A percentile compares a stretch with the other conserved stretches of the same genome.
Evolutionary conservation across 2,113 vertebrate species (phyloP).

Genomic region (Mustelus asterias): DNA sequence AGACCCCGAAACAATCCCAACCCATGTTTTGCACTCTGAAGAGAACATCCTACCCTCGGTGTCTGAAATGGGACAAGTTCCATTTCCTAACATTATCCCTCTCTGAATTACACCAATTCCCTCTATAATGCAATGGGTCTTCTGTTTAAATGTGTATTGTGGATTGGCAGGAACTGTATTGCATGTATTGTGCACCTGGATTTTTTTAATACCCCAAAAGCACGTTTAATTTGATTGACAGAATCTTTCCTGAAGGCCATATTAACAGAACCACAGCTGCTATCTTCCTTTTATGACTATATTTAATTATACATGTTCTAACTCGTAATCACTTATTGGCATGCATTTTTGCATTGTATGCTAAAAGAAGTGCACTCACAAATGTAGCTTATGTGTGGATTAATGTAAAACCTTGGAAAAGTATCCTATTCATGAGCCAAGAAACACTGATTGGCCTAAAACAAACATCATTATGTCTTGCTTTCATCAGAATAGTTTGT

Average conservation of each 20-base stretch:
- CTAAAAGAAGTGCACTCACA: neutral
- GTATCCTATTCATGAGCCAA: neutral
- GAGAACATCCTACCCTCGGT: neutral
- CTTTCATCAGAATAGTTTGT: neutral
- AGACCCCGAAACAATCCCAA: too few relatives aligned
- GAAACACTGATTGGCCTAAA: neutral
- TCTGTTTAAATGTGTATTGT: neutral
- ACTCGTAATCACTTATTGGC: neutral
- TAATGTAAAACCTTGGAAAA: neutral
- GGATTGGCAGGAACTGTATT: neutral
- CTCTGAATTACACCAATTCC: neutral
- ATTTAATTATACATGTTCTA: slow-evolving; percentile 10
- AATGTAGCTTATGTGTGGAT: neutral
- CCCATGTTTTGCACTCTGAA: too few relatives aligned
- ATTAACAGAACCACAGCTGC: neutral
- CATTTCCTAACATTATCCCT: neutral
- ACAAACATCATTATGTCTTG: neutral
- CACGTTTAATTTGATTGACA: neutral
- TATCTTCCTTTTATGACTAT: slow-evolving; percentile 7
- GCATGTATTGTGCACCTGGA: neutral
- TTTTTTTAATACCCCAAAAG: neutral
- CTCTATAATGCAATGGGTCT: neutral
- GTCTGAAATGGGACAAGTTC: neutral
- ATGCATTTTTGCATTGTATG: neutral
- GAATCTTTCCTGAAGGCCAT: neutral